Evolutionary conservation across 2,888 invertebrate genomes (phyloP).

Genomic region (Charanyca ferruginea): DNA sequence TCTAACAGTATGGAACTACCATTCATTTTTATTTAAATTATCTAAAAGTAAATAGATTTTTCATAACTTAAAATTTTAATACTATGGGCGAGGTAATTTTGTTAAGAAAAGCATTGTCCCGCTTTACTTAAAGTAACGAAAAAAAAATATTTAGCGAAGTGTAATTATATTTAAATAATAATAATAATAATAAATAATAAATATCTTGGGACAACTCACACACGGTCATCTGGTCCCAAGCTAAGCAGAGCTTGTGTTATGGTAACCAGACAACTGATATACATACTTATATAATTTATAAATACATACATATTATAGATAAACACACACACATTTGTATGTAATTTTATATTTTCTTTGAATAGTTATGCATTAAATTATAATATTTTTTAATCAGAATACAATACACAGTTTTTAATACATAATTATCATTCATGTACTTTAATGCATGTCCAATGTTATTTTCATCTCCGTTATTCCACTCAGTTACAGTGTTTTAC

Average conservation of each 20-base stretch:
- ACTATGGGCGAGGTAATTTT: too few relatives aligned
- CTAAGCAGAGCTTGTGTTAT: too few relatives aligned
- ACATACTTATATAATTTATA: too few relatives aligned
- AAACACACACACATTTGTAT: too few relatives aligned
- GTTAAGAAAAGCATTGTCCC: not conserved
- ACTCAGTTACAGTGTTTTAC: slow-evolving; percentile 4
- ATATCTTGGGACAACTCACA: too few relatives aligned
- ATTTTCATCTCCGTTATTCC: slow-evolving; percentile 2
- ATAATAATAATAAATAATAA: too few relatives aligned
- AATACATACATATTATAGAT: too few relatives aligned
- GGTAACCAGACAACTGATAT: too few relatives aligned
- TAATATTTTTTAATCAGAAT: not conserved
- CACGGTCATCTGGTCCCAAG: too few relatives aligned
- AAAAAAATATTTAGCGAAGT: not conserved
- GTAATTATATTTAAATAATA: not conserved
- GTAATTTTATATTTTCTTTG: not conserved
- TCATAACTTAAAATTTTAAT: too few relatives aligned
- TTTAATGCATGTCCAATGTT: not conserved
- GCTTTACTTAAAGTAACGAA: not conserved
- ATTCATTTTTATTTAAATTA: not conserved
- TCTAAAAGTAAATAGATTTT: not conserved
- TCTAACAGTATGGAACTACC: too few relatives aligned
- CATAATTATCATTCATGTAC: not conserved
- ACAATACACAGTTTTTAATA: not conserved
- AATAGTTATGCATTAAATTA: not conserved